Evolutionary conservation across 2,888 invertebrate species (phyloP), one percentile per base, ranked within the genome.

Genomic region (Sacculina carcini): DNA sequence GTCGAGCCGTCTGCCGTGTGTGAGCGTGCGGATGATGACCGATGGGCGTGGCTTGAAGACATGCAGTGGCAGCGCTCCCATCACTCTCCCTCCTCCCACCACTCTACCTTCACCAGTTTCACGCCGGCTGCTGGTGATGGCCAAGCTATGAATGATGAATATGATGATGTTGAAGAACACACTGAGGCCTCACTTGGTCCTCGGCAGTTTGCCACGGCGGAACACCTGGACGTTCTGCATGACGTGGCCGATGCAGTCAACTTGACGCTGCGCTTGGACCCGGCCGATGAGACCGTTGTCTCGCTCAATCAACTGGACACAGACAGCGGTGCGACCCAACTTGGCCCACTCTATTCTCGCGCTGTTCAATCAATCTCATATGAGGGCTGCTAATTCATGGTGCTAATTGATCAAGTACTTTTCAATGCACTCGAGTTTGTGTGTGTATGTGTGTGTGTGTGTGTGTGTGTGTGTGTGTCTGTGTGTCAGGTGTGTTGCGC

Each of bases 221-320:
- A 10, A 3, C n/a, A 4, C n/a, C 14, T 4, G 23, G 6, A 12
- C 16, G 31, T 4, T 3, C 19, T 10, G 28, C 10, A 9, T 5
- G n/a, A 2, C 9, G 19, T 10, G 21, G 39, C 9, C 1, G 2
- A 10, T 9, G 14, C 14, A 14, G 40, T 40, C 40, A 24, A 14
- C n/a, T 40, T 26, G 24, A n/a, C 14, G 24, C 40, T 4, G 2
- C 26, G 23, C 24, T n/a, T n/a, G n/a, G n/a, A n/a, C n/a, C n/a
- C 40, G 19, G 40, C 26, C 4, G 3, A 40, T 4, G 40, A 26
- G n/a, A 16, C 16, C 2, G 71, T 68, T 55, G 70, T 71, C 48
- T 74, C 74, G 23, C 63, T 79, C 31, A 66, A 73, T 40, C 73
- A 74, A 59, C 72, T 84, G 65, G 85, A 84, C 62, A 77, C 76